Evolutionary conservation across 2,797 vertebrate species (phyloP).

Genomic region (Chiroxiphia lanceolata): DNA sequence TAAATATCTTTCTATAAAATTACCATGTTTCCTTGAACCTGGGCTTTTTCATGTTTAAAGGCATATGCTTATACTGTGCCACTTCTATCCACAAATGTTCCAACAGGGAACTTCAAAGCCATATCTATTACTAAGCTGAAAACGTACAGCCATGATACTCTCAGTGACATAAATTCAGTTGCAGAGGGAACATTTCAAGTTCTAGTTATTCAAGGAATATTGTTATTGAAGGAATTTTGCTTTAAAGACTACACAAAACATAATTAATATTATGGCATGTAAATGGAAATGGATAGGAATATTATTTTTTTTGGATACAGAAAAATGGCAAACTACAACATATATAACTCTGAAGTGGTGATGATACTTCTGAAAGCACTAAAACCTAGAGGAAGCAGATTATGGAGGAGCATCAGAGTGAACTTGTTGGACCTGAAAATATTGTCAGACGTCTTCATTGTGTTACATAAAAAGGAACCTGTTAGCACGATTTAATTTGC

Average conservation of each 20-base stretch:
- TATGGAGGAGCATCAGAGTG: neutral
- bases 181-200: neutral
- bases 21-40: neutral
- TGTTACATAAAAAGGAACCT: neutral
- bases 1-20: neutral
- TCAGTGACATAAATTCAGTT: neutral
- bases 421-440: neutral
- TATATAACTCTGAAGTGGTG: fast-evolving
- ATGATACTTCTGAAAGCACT: neutral
- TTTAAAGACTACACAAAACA: neutral
- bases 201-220: neutral
- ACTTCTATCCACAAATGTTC: neutral
- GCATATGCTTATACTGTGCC: neutral
- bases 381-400: neutral
- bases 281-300: neutral
- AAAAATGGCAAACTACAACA: neutral
- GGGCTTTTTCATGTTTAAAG: neutral
- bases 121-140: neutral
- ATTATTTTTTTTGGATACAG: neutral
- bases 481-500: neutral
- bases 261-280: neutral
- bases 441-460: neutral
- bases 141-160: neutral
- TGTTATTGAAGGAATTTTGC: neutral
- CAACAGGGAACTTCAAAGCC: neutral